These are phyloP conservation scores for Gadus chalcogrammus DNA, from an alignment of 2,113 vertebrate species.

Conservation along the genomic window DNA sequence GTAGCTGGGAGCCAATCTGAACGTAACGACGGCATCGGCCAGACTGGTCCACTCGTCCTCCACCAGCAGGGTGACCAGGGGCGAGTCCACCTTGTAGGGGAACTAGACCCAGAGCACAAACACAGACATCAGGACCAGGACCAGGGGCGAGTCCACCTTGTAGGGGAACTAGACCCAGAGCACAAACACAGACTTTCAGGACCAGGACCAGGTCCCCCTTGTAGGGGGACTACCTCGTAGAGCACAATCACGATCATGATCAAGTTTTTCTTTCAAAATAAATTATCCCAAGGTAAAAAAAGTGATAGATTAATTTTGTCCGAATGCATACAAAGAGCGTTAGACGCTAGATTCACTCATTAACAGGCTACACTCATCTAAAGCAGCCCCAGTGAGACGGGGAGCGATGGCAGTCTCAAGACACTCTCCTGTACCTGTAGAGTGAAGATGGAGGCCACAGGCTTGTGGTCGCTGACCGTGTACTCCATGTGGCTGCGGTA, in stretches of 20 bases:
- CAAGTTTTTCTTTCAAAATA: no score
- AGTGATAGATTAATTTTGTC: no score
- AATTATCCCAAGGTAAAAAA: no score
- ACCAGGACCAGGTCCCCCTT: constrained; percentile 60
- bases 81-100: constrained; percentile 82
- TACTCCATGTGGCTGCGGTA: constrained; percentile 96
- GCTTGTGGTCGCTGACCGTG: constrained; percentile 92
- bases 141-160: no score
- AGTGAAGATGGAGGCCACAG: constrained; percentile 89
- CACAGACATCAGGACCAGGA: neutral
- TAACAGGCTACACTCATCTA: no score
- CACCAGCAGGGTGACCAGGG: constrained; percentile 83
- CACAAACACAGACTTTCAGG: no score
- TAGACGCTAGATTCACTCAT: no score
- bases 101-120: constrained; percentile 74
- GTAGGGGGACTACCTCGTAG: constrained; percentile 81
- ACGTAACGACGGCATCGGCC: constrained; percentile 81
- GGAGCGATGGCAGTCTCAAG: no score
- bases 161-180: no score
- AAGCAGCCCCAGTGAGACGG: no score
- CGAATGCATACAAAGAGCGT: no score
- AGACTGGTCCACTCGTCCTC: constrained; percentile 89
- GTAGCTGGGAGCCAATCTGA: constrained; percentile 77
- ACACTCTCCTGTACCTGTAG: constrained; percentile 78
- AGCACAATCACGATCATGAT: neutral